A percentile compares a stretch with the other conserved stretches of the same genome.
phyloP scores from a whole-genome alignment of 2,797 vertebrate species.

The Pseudochirops cupreus region DNA sequence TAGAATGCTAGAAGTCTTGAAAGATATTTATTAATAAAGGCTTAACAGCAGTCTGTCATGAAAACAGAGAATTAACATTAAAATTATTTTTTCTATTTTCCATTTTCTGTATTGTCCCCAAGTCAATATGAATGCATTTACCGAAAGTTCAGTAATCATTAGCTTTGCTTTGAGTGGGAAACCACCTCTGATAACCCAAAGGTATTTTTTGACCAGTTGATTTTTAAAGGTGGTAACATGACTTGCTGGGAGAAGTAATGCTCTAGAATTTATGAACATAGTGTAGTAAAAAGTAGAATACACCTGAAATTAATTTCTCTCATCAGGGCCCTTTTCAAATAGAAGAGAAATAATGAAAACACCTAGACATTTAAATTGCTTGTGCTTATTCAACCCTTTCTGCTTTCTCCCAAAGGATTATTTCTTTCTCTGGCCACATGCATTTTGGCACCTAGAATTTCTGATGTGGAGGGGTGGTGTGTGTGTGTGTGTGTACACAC shows the following conservation, averaged over 20 bases:
- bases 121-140: not conserved
- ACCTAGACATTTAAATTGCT: not conserved
- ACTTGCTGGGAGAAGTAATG: slow-evolving; percentile 34
- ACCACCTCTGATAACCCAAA: slow-evolving; percentile 22
- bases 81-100: not conserved
- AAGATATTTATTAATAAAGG: not conserved
- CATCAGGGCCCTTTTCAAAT: slow-evolving; percentile 39
- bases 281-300: slow-evolving; percentile 34
- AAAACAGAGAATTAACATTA: not conserved
- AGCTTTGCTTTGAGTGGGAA: not conserved
- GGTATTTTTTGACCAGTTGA: slow-evolving; percentile 21
- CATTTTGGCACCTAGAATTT: not conserved
- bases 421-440: too few relatives aligned
- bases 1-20: not conserved
- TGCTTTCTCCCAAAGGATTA: too few relatives aligned
- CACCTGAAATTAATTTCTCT: slow-evolving; percentile 54
- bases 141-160: not conserved
- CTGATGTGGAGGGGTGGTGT: not conserved
- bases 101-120: not conserved
- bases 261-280: slow-evolving; percentile 26
- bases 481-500: too few relatives aligned
- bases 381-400: too few relatives aligned
- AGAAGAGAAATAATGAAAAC: slow-evolving; percentile 11
- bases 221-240: slow-evolving; percentile 17
- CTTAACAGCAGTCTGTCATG: not conserved